Base-by-base conservation (phyloP, 2,888 invertebrate species). In the Loripinus fragilis region DNA sequence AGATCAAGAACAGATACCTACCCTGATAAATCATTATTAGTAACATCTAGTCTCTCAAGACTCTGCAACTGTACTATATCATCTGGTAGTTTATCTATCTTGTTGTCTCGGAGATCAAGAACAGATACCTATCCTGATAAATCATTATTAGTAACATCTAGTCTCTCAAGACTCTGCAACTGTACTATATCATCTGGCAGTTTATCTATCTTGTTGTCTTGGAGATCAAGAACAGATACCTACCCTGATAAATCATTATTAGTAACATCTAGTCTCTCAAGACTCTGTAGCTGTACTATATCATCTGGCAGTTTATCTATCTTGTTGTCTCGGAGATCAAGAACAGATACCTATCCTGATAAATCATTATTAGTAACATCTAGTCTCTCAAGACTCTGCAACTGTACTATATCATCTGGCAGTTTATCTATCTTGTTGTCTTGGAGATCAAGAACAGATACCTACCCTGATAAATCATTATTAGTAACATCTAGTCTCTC, bases 91-190 rank as follows among this genome's bases (percentile, higher is more conserved):
- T 94, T 92, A 89, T 95, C 95, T 64, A 98, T 94, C 94, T 97
- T 96, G 93, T 98, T 98, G 91, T 97, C 97, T 74, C 97, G 95
- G 75, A 98, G 94, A 93, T 97, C 97, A 76, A 98, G 94, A 23
- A 93, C 86, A 30, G 89, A 86, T n/a, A 94, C 94, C 86, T 91
- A 95, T 95, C 91, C 91, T 38, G 94, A 92, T 77, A 95, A 94
- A 87, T 95, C 95, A 92, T 98, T 98, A 93, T 97, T 97, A 15
- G 97, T 96, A 74, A 98, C 94, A 94, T 98, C 98, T 67, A 98
- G 95, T 85, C 97, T 95, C 89, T 97, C 96, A 65, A 98, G 94
- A 87, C 96, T 96, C 88, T 96, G 95, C 73, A 98, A 93, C 80
- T 96, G 94, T 20, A 96, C 95, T 88, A 98, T 95, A 93, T 97